These are phyloP conservation scores for Sinocyclocheilus maitianheensis DNA, from an alignment of 2,113 vertebrate genomes.

Conservation along the genomic window DNA sequence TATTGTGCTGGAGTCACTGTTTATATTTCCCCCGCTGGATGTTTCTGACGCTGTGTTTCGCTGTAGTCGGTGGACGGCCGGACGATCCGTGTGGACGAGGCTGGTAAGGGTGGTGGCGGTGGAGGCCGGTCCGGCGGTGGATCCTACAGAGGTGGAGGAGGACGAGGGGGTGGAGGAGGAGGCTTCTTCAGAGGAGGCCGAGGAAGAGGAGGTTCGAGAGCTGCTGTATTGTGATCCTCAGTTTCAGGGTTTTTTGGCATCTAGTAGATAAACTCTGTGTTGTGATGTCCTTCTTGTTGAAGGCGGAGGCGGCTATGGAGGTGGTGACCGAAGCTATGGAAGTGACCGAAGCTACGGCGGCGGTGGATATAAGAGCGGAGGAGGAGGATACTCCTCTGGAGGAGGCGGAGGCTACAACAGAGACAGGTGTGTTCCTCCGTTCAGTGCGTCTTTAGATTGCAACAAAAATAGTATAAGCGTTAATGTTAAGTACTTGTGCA, in stretches of 20 bases:
- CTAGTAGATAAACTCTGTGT: not conserved
- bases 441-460: too few relatives aligned
- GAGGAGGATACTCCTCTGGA: constrained; percentile 67
- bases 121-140: constrained; percentile 72
- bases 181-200: constrained; percentile 83
- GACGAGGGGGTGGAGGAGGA: constrained; percentile 65
- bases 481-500: too few relatives aligned
- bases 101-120: constrained; percentile 85
- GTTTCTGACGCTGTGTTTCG: too few relatives aligned
- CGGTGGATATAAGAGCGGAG: constrained; percentile 4
- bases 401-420: constrained; percentile 61
- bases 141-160: constrained; percentile 77
- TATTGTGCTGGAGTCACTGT: too few relatives aligned
- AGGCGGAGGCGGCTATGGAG: constrained; percentile 76
- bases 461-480: too few relatives aligned
- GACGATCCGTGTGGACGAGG: constrained; percentile 93
- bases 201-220: constrained; percentile 82
- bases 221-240: constrained; percentile 56
- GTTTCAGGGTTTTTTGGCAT: too few relatives aligned
- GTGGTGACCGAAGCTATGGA: constrained; percentile 60
- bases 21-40: too few relatives aligned
- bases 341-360: constrained; percentile 72
- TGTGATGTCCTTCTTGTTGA: constrained; percentile 35
- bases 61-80: constrained; percentile 89
- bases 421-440: constrained; percentile 37